Conservation (phyloP, 2,888 invertebrate genomes). For the Chydorus sphaericus region DNA sequence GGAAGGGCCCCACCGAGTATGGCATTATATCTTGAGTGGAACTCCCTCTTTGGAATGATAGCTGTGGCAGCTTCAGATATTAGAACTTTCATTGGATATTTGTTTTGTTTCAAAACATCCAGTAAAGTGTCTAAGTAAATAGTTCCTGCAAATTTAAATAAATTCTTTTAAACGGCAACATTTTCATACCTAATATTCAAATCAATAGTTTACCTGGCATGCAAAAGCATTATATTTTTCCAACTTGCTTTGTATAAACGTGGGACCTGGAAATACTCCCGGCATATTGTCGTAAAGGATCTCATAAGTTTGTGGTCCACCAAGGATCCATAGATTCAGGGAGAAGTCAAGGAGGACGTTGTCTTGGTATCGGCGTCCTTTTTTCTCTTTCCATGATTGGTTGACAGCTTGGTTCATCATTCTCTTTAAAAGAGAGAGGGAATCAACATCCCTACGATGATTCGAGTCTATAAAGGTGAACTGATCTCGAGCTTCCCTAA, state of each 20-base stretch:
- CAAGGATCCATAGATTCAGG: neutral
- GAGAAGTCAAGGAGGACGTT: neutral
- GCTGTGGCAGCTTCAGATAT: neutral
- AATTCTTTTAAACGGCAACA: neutral
- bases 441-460: neutral
- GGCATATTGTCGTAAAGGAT: neutral
- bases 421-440: neutral
- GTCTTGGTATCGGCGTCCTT: neutral
- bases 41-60: neutral
- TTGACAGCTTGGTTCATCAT: neutral
- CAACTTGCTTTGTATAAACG: too few species aligned
- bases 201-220: neutral
- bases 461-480: neutral
- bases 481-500: neutral
- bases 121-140: neutral
- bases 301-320: neutral
- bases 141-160: neutral
- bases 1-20: neutral
- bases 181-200: neutral
- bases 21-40: neutral
- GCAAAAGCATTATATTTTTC: too few species aligned
- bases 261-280: constrained; percentile 4
- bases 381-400: neutral
- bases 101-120: neutral
- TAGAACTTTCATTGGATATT: neutral